Evolutionary conservation across 2,888 invertebrate genomes (phyloP).

Genomic region (Phanerotoma sp.): DNA sequence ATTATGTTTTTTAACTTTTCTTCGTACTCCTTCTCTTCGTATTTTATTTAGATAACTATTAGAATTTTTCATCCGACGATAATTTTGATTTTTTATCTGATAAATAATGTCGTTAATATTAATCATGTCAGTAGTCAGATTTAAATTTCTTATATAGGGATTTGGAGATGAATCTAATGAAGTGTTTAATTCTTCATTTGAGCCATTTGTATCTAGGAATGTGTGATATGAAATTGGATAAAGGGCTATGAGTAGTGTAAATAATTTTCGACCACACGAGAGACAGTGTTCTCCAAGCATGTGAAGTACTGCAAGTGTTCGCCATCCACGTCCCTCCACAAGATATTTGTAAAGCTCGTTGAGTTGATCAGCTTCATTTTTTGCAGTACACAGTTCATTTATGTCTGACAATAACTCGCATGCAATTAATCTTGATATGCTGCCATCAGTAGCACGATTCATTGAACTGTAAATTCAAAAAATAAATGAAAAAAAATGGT

Average conservation of each 20-base stretch:
- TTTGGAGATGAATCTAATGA: constrained; percentile 31
- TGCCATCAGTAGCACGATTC: constrained; percentile 61
- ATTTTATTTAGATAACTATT: constrained; percentile 1
- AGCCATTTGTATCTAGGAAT: too few relatives aligned
- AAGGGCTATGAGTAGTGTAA: constrained; percentile 64
- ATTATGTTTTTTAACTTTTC: constrained; percentile 24
- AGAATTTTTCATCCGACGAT: constrained; percentile 8
- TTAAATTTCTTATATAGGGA: constrained; percentile 31
- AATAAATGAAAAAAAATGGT: background rate
- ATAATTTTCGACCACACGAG: constrained; percentile 65
- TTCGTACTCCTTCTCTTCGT: constrained; percentile 11
- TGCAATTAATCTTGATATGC: constrained; percentile 64
- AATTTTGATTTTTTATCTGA: constrained; percentile 41
- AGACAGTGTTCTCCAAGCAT: constrained; percentile 64
- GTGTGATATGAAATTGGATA: constrained; percentile 51
- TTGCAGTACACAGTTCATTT: constrained; percentile 58
- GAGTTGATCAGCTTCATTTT: constrained; percentile 53
- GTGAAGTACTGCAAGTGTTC: constrained; percentile 63
- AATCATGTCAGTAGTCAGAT: too few relatives aligned
- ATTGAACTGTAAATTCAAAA: constrained; percentile 57
- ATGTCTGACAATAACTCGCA: constrained; percentile 68
- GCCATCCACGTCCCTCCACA: constrained; percentile 65
- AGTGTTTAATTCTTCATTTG: too few relatives aligned
- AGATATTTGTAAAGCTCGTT: constrained; percentile 61
- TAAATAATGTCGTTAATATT: constrained; percentile 50